Percentiles rank a stretch among this genome's conserved stretches.
Conservation (phyloP, 2,888 invertebrate genomes). For the Neelides folsomi region DNA sequence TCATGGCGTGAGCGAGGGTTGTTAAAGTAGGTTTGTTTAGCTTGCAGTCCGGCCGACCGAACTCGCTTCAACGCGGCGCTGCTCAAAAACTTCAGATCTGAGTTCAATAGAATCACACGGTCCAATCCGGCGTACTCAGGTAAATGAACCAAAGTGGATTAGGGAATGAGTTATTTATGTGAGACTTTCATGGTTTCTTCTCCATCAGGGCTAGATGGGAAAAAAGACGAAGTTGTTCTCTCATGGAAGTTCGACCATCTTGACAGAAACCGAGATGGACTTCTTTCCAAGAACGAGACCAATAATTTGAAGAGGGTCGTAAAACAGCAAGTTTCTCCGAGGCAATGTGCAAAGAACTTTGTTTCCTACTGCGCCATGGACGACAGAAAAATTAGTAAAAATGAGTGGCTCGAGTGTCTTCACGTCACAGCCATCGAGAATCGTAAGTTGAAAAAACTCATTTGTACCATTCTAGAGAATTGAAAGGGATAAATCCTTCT, state of each 20-base stretch:
- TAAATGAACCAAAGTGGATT: background rate
- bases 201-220: conserved; percentile 13
- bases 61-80: conserved; percentile 69
- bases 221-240: conserved; percentile 28
- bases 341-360: conserved; percentile 77
- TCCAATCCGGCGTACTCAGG: conserved; percentile 1
- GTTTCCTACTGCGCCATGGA: conserved; percentile 76
- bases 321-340: conserved; percentile 76
- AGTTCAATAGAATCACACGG: conserved; percentile 38
- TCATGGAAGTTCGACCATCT: conserved; percentile 76
- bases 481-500: too few species aligned
- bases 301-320: conserved; percentile 65
- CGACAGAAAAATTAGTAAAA: conserved; percentile 60
- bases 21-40: conserved; percentile 33
- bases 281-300: conserved; percentile 68
- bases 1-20: background rate
- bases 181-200: background rate
- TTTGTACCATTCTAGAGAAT: too few species aligned
- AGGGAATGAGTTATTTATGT: background rate
- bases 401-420: conserved; percentile 78
- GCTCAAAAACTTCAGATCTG: conserved; percentile 69
- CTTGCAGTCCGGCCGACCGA: conserved; percentile 62
- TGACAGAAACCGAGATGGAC: conserved; percentile 64
- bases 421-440: conserved; percentile 56
- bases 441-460: conserved; percentile 52